These are phyloP conservation scores for Anhinga rufa DNA, from an alignment of 2,113 vertebrate species.

Conservation along the genomic window DNA sequence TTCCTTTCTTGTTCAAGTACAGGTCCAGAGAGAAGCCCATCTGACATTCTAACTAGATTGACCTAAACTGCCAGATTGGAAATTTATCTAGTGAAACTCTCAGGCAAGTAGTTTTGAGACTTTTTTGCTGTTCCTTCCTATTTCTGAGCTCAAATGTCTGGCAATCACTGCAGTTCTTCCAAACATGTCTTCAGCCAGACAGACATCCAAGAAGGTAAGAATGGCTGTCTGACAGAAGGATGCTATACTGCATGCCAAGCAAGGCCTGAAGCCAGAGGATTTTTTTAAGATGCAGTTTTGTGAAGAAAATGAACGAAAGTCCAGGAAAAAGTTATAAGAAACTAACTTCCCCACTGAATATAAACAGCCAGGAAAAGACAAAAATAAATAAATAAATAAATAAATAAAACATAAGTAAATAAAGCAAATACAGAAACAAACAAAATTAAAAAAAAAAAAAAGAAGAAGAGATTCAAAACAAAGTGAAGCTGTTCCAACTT, in stretches of 20 bases:
- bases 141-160: background rate
- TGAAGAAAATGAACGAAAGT: background rate
- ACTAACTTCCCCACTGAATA: background rate
- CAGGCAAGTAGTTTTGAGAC: background rate
- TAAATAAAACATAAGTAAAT: background rate
- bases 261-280: slow-evolving; percentile 18
- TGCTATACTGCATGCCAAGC: slow-evolving; percentile 3
- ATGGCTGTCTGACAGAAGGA: slow-evolving; percentile 42
- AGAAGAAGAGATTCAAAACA: background rate
- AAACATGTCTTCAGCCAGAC: slow-evolving; percentile 21
- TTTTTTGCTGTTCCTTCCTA: background rate
- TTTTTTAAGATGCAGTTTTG: background rate
- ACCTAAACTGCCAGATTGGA: background rate
- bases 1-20: background rate
- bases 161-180: background rate
- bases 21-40: background rate
- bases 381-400: background rate
- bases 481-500: background rate
- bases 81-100: background rate
- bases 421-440: background rate
- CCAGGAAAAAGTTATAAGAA: background rate
- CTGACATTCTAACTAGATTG: background rate
- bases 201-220: slow-evolving; percentile 23
- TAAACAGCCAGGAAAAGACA: background rate
- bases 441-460: no score